These are phyloP conservation scores for Melanotaenia nigrans DNA, from an alignment of 2,797 vertebrate species.

Conservation along the genomic window DNA sequence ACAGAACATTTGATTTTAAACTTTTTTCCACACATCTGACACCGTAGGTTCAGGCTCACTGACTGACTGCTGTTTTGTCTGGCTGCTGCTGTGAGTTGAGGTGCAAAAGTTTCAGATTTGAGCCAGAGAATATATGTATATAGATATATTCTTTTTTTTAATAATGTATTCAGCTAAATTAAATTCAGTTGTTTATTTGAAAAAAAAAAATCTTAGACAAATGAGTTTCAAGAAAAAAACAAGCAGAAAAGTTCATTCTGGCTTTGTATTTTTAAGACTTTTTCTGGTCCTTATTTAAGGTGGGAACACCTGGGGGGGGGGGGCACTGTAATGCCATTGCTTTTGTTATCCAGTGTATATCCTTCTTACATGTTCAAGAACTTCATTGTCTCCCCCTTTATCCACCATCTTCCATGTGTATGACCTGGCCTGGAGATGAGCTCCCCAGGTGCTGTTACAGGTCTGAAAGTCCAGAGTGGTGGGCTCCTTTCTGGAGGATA, in stretches of 20 bases:
- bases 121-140: background rate
- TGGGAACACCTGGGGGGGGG: too few species aligned
- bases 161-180: constrained; percentile 7
- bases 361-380: constrained; percentile 7
- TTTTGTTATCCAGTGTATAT: background rate
- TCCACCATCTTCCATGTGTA: background rate
- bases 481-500: too few species aligned
- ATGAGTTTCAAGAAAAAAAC: background rate
- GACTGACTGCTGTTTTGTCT: constrained; percentile 10
- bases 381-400: background rate
- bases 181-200: constrained; percentile 18
- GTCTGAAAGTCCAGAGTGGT: too few species aligned
- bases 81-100: constrained; percentile 5
- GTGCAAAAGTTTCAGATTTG: background rate
- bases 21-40: constrained; percentile 4
- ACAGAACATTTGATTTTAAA: constrained; percentile 4
- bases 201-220: constrained; percentile 14
- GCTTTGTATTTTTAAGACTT: constrained; percentile 3
- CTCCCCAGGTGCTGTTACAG: too few species aligned
- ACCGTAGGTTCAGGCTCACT: background rate
- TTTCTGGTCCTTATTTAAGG: background rate
- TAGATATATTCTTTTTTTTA: background rate
- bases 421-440: background rate
- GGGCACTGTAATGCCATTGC: background rate
- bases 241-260: background rate